phyloP scores from a whole-genome alignment of 2,888 invertebrate genomes.

The Malthinus seriepunctatus region DNA sequence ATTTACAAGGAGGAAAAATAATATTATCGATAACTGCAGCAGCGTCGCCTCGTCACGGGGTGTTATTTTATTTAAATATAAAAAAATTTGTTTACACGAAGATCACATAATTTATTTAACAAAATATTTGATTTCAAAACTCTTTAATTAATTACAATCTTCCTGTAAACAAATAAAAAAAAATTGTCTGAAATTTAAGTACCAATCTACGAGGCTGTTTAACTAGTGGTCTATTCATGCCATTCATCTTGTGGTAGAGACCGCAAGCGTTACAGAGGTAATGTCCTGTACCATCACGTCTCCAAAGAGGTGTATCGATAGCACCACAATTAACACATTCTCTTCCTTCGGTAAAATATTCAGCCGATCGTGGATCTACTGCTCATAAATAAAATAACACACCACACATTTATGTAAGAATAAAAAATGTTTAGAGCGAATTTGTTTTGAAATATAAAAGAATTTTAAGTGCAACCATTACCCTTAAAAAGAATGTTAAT shows the following conservation, averaged over 20 bases:
- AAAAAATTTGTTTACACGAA: conserved; percentile 22
- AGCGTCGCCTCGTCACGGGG: conserved; percentile 56
- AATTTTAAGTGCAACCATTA: no score
- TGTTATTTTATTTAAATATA: conserved; percentile 41
- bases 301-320: conserved; percentile 95
- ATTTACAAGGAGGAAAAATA: conserved; percentile 19
- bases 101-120: conserved; percentile 4
- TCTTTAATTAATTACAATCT: conserved; percentile 8
- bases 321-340: conserved; percentile 99
- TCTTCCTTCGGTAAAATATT: conserved; percentile 76
- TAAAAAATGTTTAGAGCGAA: no score
- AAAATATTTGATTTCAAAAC: neutral
- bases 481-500: neutral
- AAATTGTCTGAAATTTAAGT: conserved; percentile 42
- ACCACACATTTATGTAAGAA: neutral
- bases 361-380: conserved; percentile 52
- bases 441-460: no score
- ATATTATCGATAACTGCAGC: conserved; percentile 40
- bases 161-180: conserved; percentile 16
- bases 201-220: conserved; percentile 92
- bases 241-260: conserved; percentile 96
- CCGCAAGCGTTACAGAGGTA: conserved; percentile 99
- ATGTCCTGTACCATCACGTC: conserved; percentile 98
- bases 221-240: conserved; percentile 88
- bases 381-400: conserved; percentile 12